Conservation (phyloP, 1,140 invertebrate genomes). For the Spodoptera litura region DNA sequence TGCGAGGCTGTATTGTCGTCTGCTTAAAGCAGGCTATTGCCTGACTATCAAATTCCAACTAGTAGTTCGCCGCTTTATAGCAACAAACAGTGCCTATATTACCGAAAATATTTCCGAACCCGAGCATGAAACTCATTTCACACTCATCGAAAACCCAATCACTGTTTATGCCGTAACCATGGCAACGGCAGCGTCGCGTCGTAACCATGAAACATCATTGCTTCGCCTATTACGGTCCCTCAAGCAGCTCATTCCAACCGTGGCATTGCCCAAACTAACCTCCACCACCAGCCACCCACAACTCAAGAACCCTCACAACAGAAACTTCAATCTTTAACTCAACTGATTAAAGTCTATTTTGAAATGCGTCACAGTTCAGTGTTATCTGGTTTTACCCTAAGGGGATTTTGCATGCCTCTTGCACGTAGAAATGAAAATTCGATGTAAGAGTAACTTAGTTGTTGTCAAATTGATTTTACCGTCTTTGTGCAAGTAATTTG, state of each 20-base stretch:
- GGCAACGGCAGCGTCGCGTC: constrained; percentile 32
- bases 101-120: too few species aligned
- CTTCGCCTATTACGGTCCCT: constrained; percentile 47
- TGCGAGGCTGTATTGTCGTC: too few species aligned
- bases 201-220: constrained; percentile 47
- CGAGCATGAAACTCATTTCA: not conserved
- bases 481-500: constrained; percentile 19
- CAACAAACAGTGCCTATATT: too few species aligned
- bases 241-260: constrained; percentile 25
- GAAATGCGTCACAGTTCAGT: constrained; percentile 27
- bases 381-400: constrained; percentile 58
- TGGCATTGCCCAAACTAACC: constrained; percentile 47
- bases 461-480: constrained; percentile 45
- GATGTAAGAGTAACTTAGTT: constrained; percentile 42
- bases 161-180: constrained; percentile 43
- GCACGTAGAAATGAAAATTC: constrained; percentile 75
- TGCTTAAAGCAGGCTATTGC: too few species aligned
- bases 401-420: constrained; percentile 73
- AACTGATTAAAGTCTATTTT: constrained; percentile 7
- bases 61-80: too few species aligned
- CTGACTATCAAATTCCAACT: too few species aligned
- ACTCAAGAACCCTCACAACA: not conserved
- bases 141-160: constrained; percentile 44
- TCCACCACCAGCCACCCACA: constrained; percentile 39
- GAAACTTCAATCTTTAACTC: not conserved